Evolutionary conservation across 2,888 invertebrate species (phyloP), one percentile per base, ranked within the genome.

Genomic region (Brenthis hecate): DNA sequence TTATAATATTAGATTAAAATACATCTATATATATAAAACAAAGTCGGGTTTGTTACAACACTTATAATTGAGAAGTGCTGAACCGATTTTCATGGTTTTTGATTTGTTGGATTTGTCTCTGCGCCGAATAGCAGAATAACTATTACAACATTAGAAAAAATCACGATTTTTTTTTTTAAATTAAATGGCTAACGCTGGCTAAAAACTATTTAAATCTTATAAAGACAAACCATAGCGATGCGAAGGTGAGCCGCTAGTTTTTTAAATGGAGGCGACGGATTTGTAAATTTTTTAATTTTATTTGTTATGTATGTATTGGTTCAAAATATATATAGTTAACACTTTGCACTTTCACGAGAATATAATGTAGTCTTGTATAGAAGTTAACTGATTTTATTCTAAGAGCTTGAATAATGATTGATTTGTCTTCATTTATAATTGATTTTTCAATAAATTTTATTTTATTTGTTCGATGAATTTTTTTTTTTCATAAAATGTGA

Each of bases 311-410:
- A 60, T 50, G 28, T 60, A 60, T 50, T 60, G 50, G 32, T 60
- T 60, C 32, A 60, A 60, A 60, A 28, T 60, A 28, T 28, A 28
- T 50, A 14, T 47, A 48, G 14, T 11, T 23, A 16, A 16, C 60
- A 60, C 28, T 60, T n/a, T 58, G 36, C 36, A 43, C 36, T 43
- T 43, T 43, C 36, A 43, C 11, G 8, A 43, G 2, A 11, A 11
- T 43, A 43, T 60, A 28, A 48, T 28, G 54, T 60, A 55, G 28
- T 47, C 28, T 53, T 53, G 54, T 67, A 68, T 66, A 72, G 66
- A 71, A 62, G 68, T 71, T 72, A 71, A 72, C 66, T 62, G 57
- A 43, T 43, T 54, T 60, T 66, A 57, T 50, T 58, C 14, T 71
- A 72, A 71, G 68, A n/a, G 72, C 71, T 68, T 72, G 11, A 43